Conservation (phyloP, 2,113 vertebrate species). For the Malurus melanocephalus region DNA sequence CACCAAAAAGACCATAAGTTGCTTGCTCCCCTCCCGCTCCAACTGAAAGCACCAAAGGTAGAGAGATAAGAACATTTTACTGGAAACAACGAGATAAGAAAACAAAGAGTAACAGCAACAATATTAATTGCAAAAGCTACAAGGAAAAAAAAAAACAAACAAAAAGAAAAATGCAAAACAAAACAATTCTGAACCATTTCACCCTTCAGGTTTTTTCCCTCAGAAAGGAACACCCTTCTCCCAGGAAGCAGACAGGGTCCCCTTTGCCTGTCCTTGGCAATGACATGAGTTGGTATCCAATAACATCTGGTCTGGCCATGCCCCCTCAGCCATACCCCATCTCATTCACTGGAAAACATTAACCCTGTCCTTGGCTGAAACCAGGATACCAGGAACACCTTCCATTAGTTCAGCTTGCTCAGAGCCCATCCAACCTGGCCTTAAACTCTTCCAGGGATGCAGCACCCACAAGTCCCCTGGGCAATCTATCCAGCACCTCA, state of each 20-base stretch:
- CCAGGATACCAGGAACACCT: neutral
- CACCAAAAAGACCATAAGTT: neutral
- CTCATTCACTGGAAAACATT: neutral
- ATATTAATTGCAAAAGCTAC: neutral
- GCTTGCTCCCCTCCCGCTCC: neutral
- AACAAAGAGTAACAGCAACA: neutral
- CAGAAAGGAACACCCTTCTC: neutral
- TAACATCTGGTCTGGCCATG: neutral
- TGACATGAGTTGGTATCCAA: neutral
- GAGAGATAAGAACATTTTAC: neutral
- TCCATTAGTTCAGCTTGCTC: neutral
- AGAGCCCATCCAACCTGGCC: neutral
- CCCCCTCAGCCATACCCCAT: neutral
- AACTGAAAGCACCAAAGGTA: neutral
- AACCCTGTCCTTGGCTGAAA: neutral
- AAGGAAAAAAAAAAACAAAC: neutral
- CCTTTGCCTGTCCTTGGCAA: rapidly evolving
- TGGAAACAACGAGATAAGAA: neutral
- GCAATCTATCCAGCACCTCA: neutral
- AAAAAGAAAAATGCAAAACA: neutral
- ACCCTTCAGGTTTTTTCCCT: neutral
- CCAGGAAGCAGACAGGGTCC: neutral
- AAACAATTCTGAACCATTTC: neutral
- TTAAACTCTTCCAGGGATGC: neutral
- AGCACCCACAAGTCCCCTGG: neutral